A percentile compares a stretch with the other conserved stretches of the same genome.
Evolutionary conservation across 1,140 invertebrate genomes (phyloP).

Genomic region (Brevipalpus yothersi): DNA sequence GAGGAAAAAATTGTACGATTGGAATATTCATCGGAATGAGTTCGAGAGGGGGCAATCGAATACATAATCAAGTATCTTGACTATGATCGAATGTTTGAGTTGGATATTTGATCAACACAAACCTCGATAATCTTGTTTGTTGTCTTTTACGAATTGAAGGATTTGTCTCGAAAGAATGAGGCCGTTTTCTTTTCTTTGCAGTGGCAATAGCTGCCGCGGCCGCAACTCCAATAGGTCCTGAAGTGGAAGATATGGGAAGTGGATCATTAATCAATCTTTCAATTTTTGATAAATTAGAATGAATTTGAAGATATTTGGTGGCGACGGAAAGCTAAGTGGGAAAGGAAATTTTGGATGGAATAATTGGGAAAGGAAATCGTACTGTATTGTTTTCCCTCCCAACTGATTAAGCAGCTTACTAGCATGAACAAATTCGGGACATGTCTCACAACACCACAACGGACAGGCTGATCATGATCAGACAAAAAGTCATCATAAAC

Average conservation of each 20-base stretch:
- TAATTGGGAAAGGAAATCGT: no score
- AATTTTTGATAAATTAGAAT: neutral
- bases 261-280: neutral
- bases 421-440: no score
- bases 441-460: neutral
- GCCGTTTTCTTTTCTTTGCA: slow-evolving; percentile 77
- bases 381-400: no score
- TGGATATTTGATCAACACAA: slow-evolving; percentile 15
- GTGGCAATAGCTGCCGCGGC: slow-evolving; percentile 88
- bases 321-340: neutral
- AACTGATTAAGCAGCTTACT: no score
- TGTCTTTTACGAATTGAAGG: slow-evolving; percentile 85
- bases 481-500: no score
- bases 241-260: neutral
- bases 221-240: slow-evolving; percentile 79
- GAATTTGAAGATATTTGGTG: neutral
- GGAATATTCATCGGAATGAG: neutral
- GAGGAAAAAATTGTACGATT: slow-evolving; percentile 10
- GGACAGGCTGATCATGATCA: no score
- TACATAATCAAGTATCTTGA: neutral
- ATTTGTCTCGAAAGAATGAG: slow-evolving; percentile 92
- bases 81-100: neutral
- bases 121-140: slow-evolving; percentile 75
- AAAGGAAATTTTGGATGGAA: no score
- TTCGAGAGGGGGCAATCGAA: neutral